These are phyloP conservation scores for Argynnis bischoffii DNA, from an alignment of 2,888 invertebrate genomes.

Conservation along the genomic window DNA sequence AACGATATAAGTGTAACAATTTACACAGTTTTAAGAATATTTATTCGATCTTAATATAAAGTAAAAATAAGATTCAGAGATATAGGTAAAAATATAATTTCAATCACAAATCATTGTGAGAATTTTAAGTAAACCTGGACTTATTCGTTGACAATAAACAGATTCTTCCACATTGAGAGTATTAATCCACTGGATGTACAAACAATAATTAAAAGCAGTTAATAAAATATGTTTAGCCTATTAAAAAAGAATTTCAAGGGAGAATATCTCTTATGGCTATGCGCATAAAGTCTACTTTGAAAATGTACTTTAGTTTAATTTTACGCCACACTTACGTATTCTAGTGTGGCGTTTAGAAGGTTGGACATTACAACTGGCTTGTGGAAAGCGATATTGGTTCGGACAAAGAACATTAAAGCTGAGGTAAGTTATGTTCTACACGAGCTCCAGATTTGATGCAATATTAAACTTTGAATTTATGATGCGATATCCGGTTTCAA, in stretches of 20 bases:
- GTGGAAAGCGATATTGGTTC: conserved; percentile 29
- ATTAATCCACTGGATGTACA: conserved; percentile 32
- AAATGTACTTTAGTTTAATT: conserved; percentile 18
- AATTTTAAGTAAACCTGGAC: conserved; percentile 21
- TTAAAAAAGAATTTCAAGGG: conserved; percentile 18
- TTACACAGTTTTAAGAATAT: no score
- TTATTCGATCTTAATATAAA: no score
- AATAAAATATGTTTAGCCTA: conserved; percentile 32
- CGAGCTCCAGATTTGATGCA: conserved; percentile 20
- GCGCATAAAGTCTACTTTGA: conserved; percentile 9
- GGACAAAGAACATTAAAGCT: conserved; percentile 27
- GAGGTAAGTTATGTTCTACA: conserved; percentile 25
- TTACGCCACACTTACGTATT: conserved; percentile 31
- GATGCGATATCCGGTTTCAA: background rate
- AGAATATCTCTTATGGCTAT: background rate
- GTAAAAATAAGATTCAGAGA: background rate
- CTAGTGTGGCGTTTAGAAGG: conserved; percentile 27
- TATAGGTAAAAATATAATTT: conserved; percentile 8
- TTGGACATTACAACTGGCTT: conserved; percentile 31
- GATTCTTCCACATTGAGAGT: conserved; percentile 29
- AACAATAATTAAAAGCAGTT: conserved; percentile 36
- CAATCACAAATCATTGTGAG: conserved; percentile 16
- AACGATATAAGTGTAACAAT: no score
- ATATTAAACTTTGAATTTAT: conserved; percentile 28
- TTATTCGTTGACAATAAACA: conserved; percentile 29